Conservation (phyloP, 2,113 vertebrate genomes). For the Gobius niger region DNA sequence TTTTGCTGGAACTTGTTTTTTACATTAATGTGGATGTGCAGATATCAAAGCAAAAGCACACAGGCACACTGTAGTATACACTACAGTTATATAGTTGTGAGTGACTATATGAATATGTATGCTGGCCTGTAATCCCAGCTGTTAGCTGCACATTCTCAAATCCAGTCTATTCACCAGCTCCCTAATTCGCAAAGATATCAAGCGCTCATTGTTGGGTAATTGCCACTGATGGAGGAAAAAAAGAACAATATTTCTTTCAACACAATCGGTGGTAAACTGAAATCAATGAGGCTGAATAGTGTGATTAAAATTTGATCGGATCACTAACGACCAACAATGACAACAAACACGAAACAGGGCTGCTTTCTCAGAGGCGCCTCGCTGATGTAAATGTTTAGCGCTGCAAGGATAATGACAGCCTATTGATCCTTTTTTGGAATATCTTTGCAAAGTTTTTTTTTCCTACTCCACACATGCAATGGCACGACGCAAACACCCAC, state of each 20-base stretch:
- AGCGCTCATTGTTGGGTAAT: conserved; percentile 59
- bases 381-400: conserved; percentile 44
- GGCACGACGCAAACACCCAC: conserved; percentile 7
- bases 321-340: conserved; percentile 63
- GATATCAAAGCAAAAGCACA: conserved; percentile 32
- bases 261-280: conserved; percentile 66
- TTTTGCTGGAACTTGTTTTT: conserved; percentile 12
- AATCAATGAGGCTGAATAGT: conserved; percentile 71
- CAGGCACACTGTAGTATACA: background rate
- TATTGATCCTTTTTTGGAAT: conserved; percentile 45
- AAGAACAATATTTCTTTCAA: conserved; percentile 61
- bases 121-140: conserved; percentile 18
- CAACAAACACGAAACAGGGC: conserved; percentile 51
- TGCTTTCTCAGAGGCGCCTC: conserved; percentile 34
- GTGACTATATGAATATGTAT: conserved; percentile 16
- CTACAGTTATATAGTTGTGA: background rate
- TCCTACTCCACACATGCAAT: conserved; percentile 31
- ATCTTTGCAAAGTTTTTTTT: conserved; percentile 34
- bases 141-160: conserved; percentile 23
- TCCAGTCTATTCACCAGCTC: conserved; percentile 40
- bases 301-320: conserved; percentile 66
- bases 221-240: conserved; percentile 53
- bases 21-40: conserved; percentile 14
- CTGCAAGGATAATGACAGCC: conserved; percentile 45
- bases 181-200: conserved; percentile 42